Evolutionary conservation across 2,113 vertebrate genomes (phyloP).

Genomic region (Tonatia bakeri): DNA sequence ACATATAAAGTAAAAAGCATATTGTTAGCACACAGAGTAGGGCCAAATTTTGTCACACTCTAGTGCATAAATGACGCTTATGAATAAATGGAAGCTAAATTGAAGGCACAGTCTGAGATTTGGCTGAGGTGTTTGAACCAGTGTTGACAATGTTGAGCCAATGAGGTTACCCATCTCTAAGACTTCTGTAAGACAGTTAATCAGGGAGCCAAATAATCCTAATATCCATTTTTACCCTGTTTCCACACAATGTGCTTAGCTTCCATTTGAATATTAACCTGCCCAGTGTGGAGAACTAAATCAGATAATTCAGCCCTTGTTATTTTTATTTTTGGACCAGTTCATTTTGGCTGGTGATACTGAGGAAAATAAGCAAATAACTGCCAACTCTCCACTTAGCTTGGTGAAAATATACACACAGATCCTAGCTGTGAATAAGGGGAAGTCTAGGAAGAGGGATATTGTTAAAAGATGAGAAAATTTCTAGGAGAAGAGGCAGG

Average conservation of each 20-base stretch:
- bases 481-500: background rate
- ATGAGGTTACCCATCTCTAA: background rate
- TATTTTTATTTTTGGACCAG: constrained; percentile 26
- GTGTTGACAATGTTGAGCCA: background rate
- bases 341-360: background rate
- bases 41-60: background rate
- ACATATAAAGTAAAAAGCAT: background rate
- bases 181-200: background rate
- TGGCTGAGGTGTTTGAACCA: background rate
- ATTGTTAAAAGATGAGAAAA: background rate
- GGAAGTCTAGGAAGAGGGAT: background rate
- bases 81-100: background rate
- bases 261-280: background rate
- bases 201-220: background rate
- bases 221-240: background rate
- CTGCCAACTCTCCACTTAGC: constrained; percentile 13
- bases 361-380: constrained; percentile 1
- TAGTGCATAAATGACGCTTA: background rate
- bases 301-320: background rate
- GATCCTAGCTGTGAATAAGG: background rate
- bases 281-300: background rate
- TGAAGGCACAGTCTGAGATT: background rate
- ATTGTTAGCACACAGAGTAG: background rate
- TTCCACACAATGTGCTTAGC: background rate
- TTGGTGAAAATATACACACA: background rate